These are phyloP conservation scores for Liopterus haemorrhoidalis DNA, from an alignment of 2,888 invertebrate species.

Conservation along the genomic window DNA sequence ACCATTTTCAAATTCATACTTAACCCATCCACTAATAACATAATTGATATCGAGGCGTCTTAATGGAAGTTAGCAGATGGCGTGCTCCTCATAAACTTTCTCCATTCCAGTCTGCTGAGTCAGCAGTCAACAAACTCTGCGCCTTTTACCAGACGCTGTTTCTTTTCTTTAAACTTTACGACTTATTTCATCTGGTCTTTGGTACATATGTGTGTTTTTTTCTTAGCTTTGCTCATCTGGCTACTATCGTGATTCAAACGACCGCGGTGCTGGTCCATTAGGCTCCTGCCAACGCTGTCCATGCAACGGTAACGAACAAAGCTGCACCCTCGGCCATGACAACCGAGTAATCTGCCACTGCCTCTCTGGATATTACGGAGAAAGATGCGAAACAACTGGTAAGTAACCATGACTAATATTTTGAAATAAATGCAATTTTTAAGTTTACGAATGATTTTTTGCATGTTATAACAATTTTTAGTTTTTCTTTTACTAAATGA, in stretches of 20 bases:
- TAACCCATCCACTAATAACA: too few species aligned
- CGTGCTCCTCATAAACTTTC: too few species aligned
- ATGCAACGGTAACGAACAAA: slow-evolving; percentile 68
- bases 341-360: slow-evolving; percentile 66
- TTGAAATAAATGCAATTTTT: background rate
- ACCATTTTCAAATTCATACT: too few species aligned
- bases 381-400: slow-evolving; percentile 58
- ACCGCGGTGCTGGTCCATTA: slow-evolving; percentile 47
- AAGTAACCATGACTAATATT: slow-evolving; percentile 36
- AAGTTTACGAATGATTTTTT: background rate
- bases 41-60: too few species aligned
- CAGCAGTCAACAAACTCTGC: too few species aligned
- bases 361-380: slow-evolving; percentile 61
- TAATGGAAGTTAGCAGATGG: too few species aligned
- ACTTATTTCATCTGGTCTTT: slow-evolving; percentile 3
- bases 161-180: too few species aligned
- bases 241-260: slow-evolving; percentile 62
- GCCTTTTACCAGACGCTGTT: too few species aligned
- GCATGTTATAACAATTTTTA: background rate
- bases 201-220: too few species aligned
- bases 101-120: too few species aligned
- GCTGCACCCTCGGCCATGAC: slow-evolving; percentile 54
- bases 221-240: slow-evolving; percentile 56
- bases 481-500: slow-evolving; percentile 11
- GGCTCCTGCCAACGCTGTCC: slow-evolving; percentile 66